Evolutionary conservation across 1,140 invertebrate species (phyloP).

Genomic region (Papilio polyxenes): DNA sequence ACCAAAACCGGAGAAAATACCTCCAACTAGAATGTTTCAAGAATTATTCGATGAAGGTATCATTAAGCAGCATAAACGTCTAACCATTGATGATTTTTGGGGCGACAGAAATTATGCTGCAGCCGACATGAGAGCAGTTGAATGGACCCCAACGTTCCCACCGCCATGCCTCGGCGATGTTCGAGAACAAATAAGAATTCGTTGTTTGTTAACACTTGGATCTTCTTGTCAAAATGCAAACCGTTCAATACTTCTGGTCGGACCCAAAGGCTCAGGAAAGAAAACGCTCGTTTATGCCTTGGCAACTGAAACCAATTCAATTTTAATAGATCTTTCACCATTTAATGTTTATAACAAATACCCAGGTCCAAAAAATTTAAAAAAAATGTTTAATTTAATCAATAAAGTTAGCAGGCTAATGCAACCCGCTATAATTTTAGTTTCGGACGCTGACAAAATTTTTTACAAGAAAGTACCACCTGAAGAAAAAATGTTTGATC

Average conservation of each 20-base stretch:
- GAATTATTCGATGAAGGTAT: conserved; percentile 69
- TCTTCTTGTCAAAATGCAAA: conserved; percentile 59
- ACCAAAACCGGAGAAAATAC: conserved; percentile 62
- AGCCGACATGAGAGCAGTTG: conserved; percentile 65
- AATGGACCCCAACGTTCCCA: conserved; percentile 71
- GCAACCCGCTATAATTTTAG: conserved; percentile 91
- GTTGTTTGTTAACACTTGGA: conserved; percentile 66
- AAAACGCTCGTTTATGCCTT: conserved; percentile 68
- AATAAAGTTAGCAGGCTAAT: conserved; percentile 83
- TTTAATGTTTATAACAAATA: conserved; percentile 71
- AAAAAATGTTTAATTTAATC: conserved; percentile 70
- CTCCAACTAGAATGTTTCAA: conserved; percentile 68
- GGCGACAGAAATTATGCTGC: conserved; percentile 71
- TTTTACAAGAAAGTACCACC: conserved; percentile 89
- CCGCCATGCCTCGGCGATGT: conserved; percentile 68
- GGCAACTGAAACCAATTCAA: conserved; percentile 71
- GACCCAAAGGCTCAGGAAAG: conserved; percentile 68
- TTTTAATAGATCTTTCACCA: conserved; percentile 72
- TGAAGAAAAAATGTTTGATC: conserved; percentile 80
- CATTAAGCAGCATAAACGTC: conserved; percentile 63
- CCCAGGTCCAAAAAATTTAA: conserved; percentile 66
- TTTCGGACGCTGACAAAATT: conserved; percentile 90
- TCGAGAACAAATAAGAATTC: conserved; percentile 66
- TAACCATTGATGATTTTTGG: conserved; percentile 68
- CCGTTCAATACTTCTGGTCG: conserved; percentile 64